Evolutionary conservation across 2,113 vertebrate species (phyloP).

Genomic region (Diphyllodes magnificus): DNA sequence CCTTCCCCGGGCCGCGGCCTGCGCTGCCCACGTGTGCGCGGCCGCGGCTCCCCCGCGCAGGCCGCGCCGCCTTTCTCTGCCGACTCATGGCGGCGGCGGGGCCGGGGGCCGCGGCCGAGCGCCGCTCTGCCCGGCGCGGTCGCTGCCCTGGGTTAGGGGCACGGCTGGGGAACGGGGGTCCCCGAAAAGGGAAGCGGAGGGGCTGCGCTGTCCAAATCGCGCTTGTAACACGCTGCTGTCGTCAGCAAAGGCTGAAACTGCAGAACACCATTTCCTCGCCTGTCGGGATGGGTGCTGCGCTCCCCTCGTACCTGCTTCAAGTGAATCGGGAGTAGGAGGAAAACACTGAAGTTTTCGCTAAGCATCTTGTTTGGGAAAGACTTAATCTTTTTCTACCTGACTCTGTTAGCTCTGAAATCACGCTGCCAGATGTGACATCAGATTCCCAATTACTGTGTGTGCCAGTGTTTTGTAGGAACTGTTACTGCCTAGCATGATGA

Average conservation of each 20-base stretch:
- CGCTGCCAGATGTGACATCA: constrained; percentile 14
- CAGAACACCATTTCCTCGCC: neutral
- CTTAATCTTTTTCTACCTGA: neutral
- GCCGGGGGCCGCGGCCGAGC: neutral
- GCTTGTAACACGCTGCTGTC: neutral
- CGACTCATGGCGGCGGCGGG: constrained; percentile 34
- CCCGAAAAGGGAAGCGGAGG: neutral
- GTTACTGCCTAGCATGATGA: constrained; percentile 29
- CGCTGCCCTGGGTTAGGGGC: neutral
- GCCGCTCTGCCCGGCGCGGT: neutral
- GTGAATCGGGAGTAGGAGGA: neutral
- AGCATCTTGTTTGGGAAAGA: neutral
- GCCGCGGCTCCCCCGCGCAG: neutral
- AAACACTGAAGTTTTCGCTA: constrained; percentile 29
- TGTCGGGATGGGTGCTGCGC: neutral
- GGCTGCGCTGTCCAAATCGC: neutral
- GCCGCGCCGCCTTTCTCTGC: constrained; percentile 38
- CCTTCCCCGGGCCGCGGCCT: neutral
- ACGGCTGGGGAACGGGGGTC: too few relatives aligned
- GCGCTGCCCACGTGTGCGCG: constrained; percentile 16
- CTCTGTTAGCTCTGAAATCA: neutral
- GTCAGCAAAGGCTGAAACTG: neutral
- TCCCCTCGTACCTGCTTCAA: neutral
- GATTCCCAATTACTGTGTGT: neutral
- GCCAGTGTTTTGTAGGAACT: constrained; percentile 40